A percentile compares a stretch with the other conserved stretches of the same genome.
Evolutionary conservation across 2,888 invertebrate species (phyloP).

Genomic region (Tridacna gigas): DNA sequence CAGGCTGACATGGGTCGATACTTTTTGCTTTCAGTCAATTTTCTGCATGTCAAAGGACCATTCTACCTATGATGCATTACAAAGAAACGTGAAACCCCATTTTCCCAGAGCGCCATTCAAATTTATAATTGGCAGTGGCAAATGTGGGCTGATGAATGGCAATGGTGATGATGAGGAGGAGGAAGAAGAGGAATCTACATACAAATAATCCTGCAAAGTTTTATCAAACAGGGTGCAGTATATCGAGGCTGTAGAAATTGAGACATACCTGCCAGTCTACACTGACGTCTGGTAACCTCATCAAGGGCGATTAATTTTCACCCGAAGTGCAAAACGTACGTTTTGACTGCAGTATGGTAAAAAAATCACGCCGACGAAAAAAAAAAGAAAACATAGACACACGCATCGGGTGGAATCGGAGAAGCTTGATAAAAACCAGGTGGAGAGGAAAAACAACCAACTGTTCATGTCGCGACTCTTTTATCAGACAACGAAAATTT

Average conservation of each 20-base stretch:
- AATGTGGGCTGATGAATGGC: too few relatives aligned
- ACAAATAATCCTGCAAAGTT: background rate
- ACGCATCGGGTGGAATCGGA: conserved; percentile 18
- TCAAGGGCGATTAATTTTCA: conserved; percentile 25
- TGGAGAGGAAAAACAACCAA: background rate
- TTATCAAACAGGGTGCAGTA: background rate
- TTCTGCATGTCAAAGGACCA: too few relatives aligned
- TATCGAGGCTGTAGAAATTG: too few relatives aligned
- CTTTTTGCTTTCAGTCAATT: too few relatives aligned
- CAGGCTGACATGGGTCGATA: too few relatives aligned
- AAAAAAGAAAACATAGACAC: conserved; percentile 16
- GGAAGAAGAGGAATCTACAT: too few relatives aligned
- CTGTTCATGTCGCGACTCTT: background rate
- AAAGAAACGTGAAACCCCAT: too few relatives aligned
- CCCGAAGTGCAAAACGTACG: conserved; percentile 16
- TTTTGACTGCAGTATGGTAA: conserved; percentile 18
- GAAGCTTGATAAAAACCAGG: conserved; percentile 15
- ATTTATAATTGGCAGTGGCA: too few relatives aligned
- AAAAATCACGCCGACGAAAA: background rate
- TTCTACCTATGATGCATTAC: too few relatives aligned
- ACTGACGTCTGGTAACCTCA: conserved; percentile 10
- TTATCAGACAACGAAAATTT: background rate
- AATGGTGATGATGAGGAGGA: too few relatives aligned
- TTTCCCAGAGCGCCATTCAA: too few relatives aligned
- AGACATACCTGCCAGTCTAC: background rate